phyloP scores from a whole-genome alignment of 1,140 invertebrate genomes.

The Triops longicaudatus region DNA sequence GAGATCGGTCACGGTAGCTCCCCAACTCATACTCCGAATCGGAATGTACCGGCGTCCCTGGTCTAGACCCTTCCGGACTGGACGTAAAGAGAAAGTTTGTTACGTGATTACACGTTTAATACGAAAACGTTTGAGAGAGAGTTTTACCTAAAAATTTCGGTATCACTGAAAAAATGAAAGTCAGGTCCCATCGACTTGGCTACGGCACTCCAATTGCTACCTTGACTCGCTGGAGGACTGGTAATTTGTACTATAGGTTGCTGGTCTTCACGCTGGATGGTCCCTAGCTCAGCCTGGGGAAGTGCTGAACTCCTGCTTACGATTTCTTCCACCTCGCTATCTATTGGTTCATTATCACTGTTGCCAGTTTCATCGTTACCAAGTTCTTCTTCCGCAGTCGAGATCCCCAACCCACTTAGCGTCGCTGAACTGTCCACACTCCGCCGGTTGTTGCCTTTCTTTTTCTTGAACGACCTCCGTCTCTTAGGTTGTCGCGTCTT shows the following conservation, averaged over 20 bases:
- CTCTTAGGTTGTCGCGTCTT: neutral
- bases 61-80: slow-evolving; percentile 57
- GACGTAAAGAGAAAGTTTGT: slow-evolving; percentile 15
- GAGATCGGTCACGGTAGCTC: neutral
- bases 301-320: neutral
- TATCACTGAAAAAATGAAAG: slow-evolving; percentile 85
- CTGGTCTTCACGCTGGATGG: neutral
- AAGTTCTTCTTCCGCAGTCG: neutral
- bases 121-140: slow-evolving; percentile 29
- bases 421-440: neutral
- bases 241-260: neutral
- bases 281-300: neutral
- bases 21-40: slow-evolving; percentile 84
- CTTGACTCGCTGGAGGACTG: neutral
- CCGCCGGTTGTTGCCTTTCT: neutral
- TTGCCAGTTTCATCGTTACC: neutral
- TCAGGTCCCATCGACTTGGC: slow-evolving; percentile 45
- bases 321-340: neutral
- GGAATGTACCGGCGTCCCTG: slow-evolving; percentile 75
- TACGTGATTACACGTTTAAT: slow-evolving; percentile 33
- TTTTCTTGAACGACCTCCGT: neutral
- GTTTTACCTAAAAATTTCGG: slow-evolving; percentile 62
- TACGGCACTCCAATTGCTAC: neutral
- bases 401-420: neutral
- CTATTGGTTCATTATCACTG: neutral